Evolutionary conservation across 2,888 invertebrate species (phyloP).

Genomic region (Cetonia aurata): DNA sequence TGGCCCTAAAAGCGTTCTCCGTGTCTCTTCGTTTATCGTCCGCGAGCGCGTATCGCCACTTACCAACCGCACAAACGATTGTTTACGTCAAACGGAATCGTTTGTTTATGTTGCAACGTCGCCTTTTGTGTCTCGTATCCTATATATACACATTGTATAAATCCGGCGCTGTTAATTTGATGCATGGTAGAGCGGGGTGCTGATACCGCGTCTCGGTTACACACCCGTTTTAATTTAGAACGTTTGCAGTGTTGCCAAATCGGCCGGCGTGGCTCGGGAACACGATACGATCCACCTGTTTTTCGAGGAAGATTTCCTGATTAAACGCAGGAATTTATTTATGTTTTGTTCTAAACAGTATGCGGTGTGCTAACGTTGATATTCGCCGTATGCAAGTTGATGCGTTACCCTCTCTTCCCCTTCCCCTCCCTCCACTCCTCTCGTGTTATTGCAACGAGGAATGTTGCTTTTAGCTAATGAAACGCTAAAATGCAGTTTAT

Average conservation of each 20-base stretch:
- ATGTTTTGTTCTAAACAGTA: neutral
- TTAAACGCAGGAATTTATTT: slow-evolving; percentile 13
- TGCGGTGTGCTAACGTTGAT: no score
- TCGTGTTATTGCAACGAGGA: no score
- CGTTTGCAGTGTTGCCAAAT: neutral
- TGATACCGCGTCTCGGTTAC: neutral
- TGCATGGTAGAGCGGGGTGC: no score
- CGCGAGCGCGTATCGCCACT: neutral
- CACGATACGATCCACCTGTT: slow-evolving; percentile 29
- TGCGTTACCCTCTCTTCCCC: no score
- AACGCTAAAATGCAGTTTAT: no score
- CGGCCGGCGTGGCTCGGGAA: slow-evolving; percentile 2
- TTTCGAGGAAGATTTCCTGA: slow-evolving; percentile 14
- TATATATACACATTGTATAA: neutral
- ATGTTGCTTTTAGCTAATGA: no score
- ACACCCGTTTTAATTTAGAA: slow-evolving; percentile 14
- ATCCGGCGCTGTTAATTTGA: no score
- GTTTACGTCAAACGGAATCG: neutral
- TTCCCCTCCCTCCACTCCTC: no score
- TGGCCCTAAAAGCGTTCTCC: neutral
- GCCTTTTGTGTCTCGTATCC: neutral
- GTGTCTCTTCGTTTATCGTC: neutral
- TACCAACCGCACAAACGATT: neutral
- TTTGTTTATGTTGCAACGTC: slow-evolving; percentile 18
- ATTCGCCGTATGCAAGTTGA: no score